Base-by-base conservation (phyloP, 2,888 invertebrate species). In the Archaeoteleia sp. region DNA sequence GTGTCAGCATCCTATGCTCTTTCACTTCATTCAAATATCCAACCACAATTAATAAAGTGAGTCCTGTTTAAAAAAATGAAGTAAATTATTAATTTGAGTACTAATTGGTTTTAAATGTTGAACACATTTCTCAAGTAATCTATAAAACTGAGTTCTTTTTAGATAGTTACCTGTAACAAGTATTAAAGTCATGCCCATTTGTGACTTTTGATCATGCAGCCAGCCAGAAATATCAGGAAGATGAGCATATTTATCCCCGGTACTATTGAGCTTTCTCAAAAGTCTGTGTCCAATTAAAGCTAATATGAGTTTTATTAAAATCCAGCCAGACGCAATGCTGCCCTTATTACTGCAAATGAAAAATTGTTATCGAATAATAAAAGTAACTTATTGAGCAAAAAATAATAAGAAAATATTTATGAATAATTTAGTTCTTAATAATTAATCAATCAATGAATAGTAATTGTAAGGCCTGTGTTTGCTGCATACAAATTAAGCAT, bases 201-300 rank as follows among this genome's bases (percentile, higher is more conserved):
- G 83, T 74, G 90, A 89, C 54, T 90, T 88, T 0, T 89, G 86
- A 35, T 87, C 83, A 32, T 88, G 87, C 25, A 95, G 83, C 90
- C 91, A 92, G 75, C 92, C 91, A 0, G 91, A 90, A 9, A 95
- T 87, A 82, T 95, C 95, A 0, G 93, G 91, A 8, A 92, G 82
- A 80, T 92, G 89, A 30, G 92, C 87, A 92, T 94, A 96, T 77
- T 95, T 91, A 82, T 95, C 93, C 0, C 96, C 96, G 0, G 95
- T 95, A 77, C 93, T 93, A 85, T 96, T 96, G 83, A 95, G 89
- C 60, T 89, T 90, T 70, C 93, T 87, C 15, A 92, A 83, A 69
- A 93, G 75, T 75, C 92, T 84, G 74, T 89, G 90, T 45, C 89
- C 3, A 7, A 14, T n/a, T 17, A 68, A 37, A 32, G 40, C 30